Conservation (phyloP, 1,140 invertebrate species). For the Bombus affinis region DNA sequence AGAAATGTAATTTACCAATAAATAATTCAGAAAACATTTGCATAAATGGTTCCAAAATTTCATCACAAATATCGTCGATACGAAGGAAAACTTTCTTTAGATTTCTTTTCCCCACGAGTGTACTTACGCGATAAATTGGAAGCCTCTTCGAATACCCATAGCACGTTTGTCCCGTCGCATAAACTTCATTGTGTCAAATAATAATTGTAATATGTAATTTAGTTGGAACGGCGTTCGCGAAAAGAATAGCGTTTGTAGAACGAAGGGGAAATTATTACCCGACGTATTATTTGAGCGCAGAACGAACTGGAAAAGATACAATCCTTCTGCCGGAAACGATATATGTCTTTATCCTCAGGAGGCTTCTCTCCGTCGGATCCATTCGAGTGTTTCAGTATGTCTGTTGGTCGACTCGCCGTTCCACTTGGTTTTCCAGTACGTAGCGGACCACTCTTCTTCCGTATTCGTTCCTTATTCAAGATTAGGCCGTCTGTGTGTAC, state of each 20-base stretch:
- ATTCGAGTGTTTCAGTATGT: constrained; percentile 58
- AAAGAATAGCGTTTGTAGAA: background rate
- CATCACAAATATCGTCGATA: background rate
- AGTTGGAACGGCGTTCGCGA: background rate
- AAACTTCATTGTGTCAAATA: constrained; percentile 11
- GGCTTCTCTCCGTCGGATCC: constrained; percentile 56
- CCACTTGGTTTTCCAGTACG: background rate
- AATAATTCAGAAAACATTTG: too few relatives aligned
- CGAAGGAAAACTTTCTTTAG: too few relatives aligned
- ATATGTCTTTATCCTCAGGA: constrained; percentile 60
- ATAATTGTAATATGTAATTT: constrained; percentile 19
- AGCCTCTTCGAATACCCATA: background rate
- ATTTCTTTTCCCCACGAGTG: background rate
- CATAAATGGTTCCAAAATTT: background rate
- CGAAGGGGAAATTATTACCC: constrained; percentile 26
- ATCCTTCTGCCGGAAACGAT: constrained; percentile 30
- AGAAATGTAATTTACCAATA: too few relatives aligned
- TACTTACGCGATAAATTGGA: background rate
- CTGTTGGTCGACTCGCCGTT: constrained; percentile 32
- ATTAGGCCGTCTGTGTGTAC: constrained; percentile 44
- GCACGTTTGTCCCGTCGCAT: background rate
- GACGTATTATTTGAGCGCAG: background rate
- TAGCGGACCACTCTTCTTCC: constrained; percentile 16
- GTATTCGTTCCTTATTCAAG: constrained; percentile 61
- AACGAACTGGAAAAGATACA: constrained; percentile 9